Percentiles rank a stretch among this genome's conserved stretches.
phyloP scores from a whole-genome alignment of 2,113 vertebrate species.

The Mormyrus lacerda region DNA sequence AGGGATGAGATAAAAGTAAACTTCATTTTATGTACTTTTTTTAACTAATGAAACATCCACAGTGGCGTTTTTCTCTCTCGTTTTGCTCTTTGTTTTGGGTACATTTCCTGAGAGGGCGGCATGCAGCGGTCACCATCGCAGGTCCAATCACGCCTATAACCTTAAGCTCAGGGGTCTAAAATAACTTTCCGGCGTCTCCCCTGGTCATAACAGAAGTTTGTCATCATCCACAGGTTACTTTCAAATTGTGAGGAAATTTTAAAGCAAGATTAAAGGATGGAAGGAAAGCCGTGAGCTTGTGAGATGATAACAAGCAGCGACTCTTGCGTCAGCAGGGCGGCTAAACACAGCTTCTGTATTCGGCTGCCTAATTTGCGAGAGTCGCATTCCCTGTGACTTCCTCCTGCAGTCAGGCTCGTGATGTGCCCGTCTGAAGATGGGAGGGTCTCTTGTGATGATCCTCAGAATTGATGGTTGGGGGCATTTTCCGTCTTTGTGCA shows the following conservation, averaged over 20 bases:
- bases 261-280: neutral
- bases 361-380: neutral
- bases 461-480: neutral
- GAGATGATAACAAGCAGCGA: neutral
- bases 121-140: neutral
- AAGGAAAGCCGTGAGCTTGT: neutral
- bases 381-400: neutral
- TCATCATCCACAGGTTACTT: neutral
- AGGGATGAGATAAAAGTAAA: neutral
- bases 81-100: neutral
- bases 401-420: neutral
- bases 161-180: neutral
- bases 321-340: neutral
- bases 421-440: neutral
- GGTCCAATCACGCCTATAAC: neutral
- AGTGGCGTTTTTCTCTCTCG: neutral
- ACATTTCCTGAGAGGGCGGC: neutral
- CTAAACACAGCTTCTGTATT: neutral
- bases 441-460: neutral
- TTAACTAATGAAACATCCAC: neutral
- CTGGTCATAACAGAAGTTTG: neutral
- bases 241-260: neutral
- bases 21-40: neutral
- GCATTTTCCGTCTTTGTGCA: neutral
- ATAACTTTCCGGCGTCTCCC: neutral